Evolutionary conservation across 2,113 vertebrate genomes (phyloP).

Genomic region (Mohoua ochrocephala): DNA sequence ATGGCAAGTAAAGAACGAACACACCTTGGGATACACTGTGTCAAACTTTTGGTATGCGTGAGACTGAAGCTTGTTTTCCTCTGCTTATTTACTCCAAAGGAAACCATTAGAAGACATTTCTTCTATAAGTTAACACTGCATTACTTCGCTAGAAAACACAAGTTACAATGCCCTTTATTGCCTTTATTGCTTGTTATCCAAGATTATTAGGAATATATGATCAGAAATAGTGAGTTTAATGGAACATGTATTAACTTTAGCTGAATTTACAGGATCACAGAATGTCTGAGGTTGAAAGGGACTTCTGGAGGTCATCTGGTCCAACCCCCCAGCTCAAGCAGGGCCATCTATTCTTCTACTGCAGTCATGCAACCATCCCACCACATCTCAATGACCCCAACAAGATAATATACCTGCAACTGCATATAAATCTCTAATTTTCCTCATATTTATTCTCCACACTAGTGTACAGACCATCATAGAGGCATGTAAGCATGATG

Average conservation of each 20-base stretch:
- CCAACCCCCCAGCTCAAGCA: neutral
- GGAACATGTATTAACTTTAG: neutral
- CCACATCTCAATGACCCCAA: neutral
- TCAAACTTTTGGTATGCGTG: neutral
- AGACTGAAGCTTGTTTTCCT: neutral
- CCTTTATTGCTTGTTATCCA: neutral
- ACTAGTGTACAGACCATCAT: neutral
- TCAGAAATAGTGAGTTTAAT: neutral
- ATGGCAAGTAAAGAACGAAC: neutral
- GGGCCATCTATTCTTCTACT: neutral
- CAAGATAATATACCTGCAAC: neutral
- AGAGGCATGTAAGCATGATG: neutral
- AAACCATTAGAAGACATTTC: neutral
- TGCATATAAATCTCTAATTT: neutral
- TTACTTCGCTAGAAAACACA: neutral
- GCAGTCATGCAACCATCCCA: neutral
- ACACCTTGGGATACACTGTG: neutral
- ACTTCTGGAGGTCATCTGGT: neutral
- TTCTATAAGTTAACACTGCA: neutral
- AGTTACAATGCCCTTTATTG: neutral
- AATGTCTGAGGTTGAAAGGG: neutral
- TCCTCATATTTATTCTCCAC: neutral
- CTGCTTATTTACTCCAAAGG: neutral
- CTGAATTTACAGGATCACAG: neutral
- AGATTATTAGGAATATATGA: neutral